Evolutionary conservation across 2,888 invertebrate genomes (phyloP).

Genomic region (Watsonalla cultraria): DNA sequence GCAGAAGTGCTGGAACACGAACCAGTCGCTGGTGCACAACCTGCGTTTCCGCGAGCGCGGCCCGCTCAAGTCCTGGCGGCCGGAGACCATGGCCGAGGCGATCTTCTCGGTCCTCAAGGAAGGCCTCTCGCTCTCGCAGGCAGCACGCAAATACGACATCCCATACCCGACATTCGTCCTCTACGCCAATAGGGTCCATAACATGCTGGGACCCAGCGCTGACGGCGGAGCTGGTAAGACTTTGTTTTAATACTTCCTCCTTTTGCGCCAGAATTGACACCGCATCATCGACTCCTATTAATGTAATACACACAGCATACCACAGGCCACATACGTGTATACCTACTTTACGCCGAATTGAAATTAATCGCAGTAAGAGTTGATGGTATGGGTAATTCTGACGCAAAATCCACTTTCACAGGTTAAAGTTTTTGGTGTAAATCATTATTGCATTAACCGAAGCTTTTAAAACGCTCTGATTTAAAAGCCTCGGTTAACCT

Average conservation of each 20-base stretch:
- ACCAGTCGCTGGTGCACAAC: constrained; percentile 94
- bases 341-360: no score
- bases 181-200: constrained; percentile 95
- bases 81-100: constrained; percentile 96
- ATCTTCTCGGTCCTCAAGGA: constrained; percentile 95
- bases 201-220: constrained; percentile 95
- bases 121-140: constrained; percentile 92
- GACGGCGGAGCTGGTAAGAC: constrained; percentile 89
- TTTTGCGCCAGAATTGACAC: background rate
- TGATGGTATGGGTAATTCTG: constrained; percentile 1
- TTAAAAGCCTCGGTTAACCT: no score
- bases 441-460: no score
- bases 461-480: no score
- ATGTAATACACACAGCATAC: no score
- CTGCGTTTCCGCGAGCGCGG: constrained; percentile 94
- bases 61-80: constrained; percentile 94
- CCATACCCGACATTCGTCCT: constrained; percentile 96
- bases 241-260: background rate
- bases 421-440: background rate
- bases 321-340: no score
- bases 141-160: constrained; percentile 95
- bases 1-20: constrained; percentile 97
- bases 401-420: constrained; percentile 1
- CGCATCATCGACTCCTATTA: no score
- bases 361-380: no score